Base-by-base conservation (phyloP, 2,888 invertebrate species). In the Chesias legatella region DNA sequence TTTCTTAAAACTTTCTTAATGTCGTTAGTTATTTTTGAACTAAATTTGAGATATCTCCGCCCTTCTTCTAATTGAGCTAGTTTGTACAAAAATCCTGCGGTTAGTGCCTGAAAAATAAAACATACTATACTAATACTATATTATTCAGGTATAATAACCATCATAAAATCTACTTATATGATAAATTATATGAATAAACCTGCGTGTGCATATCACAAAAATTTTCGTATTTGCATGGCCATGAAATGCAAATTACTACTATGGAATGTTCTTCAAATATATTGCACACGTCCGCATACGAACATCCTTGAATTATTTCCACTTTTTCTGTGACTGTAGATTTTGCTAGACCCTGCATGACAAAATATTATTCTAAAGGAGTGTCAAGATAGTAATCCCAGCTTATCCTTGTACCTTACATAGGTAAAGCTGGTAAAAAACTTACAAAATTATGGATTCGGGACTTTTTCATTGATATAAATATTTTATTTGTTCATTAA, bases 231-330 rank as follows among this genome's bases (percentile, higher is more conserved):
- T 67, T 78, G 48, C 72, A 73, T 0, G 81, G 78, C 76, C 74
- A 76, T n/a, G 67, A 66, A 51, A 86, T 70, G 39, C 69, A 79
- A 10, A 55, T 48, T 5, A 49, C 57, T 1, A 80, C 78, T 26
- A 86, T 61, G 0, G 82, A 78, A 33, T 69, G 43, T 3, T 75
- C 70, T 13, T 83, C 83, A 43, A 84, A 86, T 34, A 86, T 57
- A 48, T 82, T 83, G 48, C 84, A 86, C 10, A 85, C 51, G 39
- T 86, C 86, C 6, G 84, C 74, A 43, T 79, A 65, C 0, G 75
- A 60, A 42, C 76, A 76, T 7, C 78, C 85, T 45, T 78, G 71
- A 4, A 67, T 60, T 22, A 85, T 83, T 38, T 83, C 78, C 3
- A 71, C 56, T 55, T 70, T 81, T 53, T 86, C 83, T 28, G 48